Base-by-base conservation (phyloP, 2,888 invertebrate species). In the Pristionchus arcanus region DNA sequence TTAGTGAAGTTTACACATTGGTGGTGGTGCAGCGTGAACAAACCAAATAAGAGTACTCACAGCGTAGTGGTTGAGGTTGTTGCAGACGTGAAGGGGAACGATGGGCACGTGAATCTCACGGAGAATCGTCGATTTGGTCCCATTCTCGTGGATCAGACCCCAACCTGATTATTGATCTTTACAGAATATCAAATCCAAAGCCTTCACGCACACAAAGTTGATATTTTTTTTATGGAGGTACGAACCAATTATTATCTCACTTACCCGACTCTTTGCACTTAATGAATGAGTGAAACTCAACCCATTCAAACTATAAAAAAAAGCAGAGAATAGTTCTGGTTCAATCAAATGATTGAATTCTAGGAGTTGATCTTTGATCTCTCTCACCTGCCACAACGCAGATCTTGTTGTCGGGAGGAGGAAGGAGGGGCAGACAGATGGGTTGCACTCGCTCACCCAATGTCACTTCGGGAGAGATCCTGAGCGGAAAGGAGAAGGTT, bases 61-160 rank as follows among this genome's bases (percentile, higher is more conserved):
- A 4, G 31, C 68, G 49, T 89, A 89, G 85, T 84, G 83, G 25
- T 84, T 34, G 63, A 91, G 84, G 90, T 92, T 91, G 90, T 94
- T 94, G 90, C 94, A 94, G 66, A 92, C 91, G 21, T 90, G 81
- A 37, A 92, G 90, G 21, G 94, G 91, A 25, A 95, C 87, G 28
- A 94, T 91, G 31, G 94, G 94, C 37, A 94, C 93, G 86, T 94
- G 93, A 34, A 93, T 92, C 90, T 94, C 94, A 15, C 91, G 91
- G 1, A 94, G 90, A 25, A 90, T 83, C 53, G 87, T 81, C 28
- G 94, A 90, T 7, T 66, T 66, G 28, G 90, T 42, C n/a, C 92
- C 93, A 31, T 91, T 91, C 90, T 94, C 94, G 13, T 90, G 59
- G 9, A 91, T 90, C 13, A 93, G 91, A 31, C 94, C 94, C 94